Conservation (phyloP, 2,888 invertebrate species). For the Rapana venosa region DNA sequence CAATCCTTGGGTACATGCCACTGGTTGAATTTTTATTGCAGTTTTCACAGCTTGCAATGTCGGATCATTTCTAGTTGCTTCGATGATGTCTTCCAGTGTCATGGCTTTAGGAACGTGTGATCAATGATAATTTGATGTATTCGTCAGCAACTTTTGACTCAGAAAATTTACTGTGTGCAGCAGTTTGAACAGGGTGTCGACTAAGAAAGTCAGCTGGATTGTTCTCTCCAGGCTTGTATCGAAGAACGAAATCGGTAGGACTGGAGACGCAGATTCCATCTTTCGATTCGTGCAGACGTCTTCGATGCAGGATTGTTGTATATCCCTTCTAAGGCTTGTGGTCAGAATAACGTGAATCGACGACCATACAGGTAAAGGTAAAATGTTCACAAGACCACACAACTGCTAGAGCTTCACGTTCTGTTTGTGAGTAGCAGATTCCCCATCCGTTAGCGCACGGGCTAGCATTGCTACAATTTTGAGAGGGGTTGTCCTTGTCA, state of each 20-base stretch:
- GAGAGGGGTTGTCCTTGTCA: constrained; percentile 46
- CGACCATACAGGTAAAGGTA: constrained; percentile 61
- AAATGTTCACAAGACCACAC: constrained; percentile 58
- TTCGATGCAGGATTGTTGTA: constrained; percentile 58
- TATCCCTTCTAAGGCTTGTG: constrained; percentile 49
- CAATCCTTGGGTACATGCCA: background rate
- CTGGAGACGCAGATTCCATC: constrained; percentile 54
- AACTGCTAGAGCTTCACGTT: constrained; percentile 56
- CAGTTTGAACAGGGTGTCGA: background rate
- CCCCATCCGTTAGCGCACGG: constrained; percentile 56
- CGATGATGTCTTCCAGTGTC: background rate
- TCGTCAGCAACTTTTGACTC: background rate
- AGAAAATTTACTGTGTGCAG: background rate
- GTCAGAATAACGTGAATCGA: constrained; percentile 55
- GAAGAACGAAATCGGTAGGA: constrained; percentile 51
- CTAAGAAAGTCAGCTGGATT: constrained; percentile 59
- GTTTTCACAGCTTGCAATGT: background rate
- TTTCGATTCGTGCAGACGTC: constrained; percentile 54
- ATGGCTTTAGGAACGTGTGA: background rate
- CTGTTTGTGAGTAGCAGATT: constrained; percentile 63
- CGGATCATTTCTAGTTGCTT: background rate
- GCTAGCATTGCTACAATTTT: constrained; percentile 54
- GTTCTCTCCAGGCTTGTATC: constrained; percentile 54
- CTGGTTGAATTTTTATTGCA: background rate
- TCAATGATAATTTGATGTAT: background rate